These are phyloP conservation scores for Paramacrobiotus metropolitanus DNA, from an alignment of 1,140 invertebrate species.

Conservation along the genomic window DNA sequence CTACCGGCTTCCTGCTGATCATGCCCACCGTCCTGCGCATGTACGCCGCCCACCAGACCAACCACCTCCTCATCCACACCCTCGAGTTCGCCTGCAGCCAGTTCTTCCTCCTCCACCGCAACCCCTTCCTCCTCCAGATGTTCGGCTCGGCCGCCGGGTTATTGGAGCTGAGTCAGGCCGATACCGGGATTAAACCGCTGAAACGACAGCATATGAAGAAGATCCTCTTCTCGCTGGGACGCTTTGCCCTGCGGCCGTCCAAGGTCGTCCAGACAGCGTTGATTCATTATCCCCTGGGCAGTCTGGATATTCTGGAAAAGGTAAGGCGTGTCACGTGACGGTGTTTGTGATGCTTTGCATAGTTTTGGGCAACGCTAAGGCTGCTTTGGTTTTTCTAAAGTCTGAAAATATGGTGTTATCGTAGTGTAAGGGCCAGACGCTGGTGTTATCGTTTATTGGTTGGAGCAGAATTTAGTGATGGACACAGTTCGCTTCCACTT, in stretches of 20 bases:
- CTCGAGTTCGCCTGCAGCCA: conserved; percentile 95
- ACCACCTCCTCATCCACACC: conserved; percentile 64
- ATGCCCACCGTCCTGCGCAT: conserved; percentile 89
- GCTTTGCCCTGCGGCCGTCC: conserved; percentile 10
- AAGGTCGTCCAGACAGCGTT: neutral
- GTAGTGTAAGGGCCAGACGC: too few species aligned
- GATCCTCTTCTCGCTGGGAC: conserved; percentile 13
- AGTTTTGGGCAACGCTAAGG: too few species aligned
- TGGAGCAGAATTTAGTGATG: too few species aligned
- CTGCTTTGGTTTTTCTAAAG: too few species aligned
- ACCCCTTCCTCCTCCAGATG: conserved; percentile 96
- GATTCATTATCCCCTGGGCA: conserved; percentile 41
- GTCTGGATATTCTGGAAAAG: conserved; percentile 77
- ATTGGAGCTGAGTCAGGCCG: conserved; percentile 36
- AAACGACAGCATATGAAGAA: conserved; percentile 14
- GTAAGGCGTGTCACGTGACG: too few species aligned
- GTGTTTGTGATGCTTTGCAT: too few species aligned
- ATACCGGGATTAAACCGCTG: conserved; percentile 18
- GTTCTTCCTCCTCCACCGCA: conserved; percentile 91
- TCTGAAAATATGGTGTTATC: too few species aligned
- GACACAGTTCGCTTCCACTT: too few species aligned
- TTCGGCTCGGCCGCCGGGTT: conserved; percentile 91
- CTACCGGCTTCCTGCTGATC: conserved; percentile 83
- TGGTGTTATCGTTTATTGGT: too few species aligned
- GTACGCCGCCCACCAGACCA: conserved; percentile 92